phyloP scores from a whole-genome alignment of 2,888 invertebrate genomes.

The Oscheius sp. region DNA sequence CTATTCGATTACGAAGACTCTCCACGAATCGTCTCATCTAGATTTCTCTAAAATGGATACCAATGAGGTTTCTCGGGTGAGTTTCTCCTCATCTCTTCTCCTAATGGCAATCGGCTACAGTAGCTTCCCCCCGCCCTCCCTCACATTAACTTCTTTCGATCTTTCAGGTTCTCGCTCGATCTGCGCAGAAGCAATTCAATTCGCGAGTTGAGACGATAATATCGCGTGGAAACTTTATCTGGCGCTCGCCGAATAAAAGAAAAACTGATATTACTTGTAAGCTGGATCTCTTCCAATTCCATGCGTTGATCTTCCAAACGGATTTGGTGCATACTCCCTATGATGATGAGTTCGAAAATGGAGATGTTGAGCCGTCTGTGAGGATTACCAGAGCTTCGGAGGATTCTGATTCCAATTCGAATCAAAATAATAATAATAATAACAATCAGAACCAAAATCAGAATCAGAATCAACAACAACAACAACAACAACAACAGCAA shows the following conservation, averaged over 20 bases:
- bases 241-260: neutral
- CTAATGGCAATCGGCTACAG: no score
- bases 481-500: no score
- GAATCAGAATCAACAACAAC: no score
- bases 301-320: conserved; percentile 15
- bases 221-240: neutral
- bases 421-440: no score
- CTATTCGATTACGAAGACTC: neutral
- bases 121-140: no score
- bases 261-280: neutral
- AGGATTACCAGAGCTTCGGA: no score
- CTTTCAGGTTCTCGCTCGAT: neutral
- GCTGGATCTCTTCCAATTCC: neutral
- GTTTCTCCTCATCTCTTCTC: no score
- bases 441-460: no score
- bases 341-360: neutral
- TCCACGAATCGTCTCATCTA: neutral
- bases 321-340: neutral
- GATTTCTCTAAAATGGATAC: conserved; percentile 12
- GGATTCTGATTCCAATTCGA: no score
- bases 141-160: no score
- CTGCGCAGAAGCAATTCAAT: neutral
- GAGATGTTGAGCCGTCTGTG: neutral
- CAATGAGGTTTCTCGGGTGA: neutral
- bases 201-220: conserved; percentile 10